phyloP scores from a whole-genome alignment of 2,113 vertebrate species.

The Sturnus vulgaris region DNA sequence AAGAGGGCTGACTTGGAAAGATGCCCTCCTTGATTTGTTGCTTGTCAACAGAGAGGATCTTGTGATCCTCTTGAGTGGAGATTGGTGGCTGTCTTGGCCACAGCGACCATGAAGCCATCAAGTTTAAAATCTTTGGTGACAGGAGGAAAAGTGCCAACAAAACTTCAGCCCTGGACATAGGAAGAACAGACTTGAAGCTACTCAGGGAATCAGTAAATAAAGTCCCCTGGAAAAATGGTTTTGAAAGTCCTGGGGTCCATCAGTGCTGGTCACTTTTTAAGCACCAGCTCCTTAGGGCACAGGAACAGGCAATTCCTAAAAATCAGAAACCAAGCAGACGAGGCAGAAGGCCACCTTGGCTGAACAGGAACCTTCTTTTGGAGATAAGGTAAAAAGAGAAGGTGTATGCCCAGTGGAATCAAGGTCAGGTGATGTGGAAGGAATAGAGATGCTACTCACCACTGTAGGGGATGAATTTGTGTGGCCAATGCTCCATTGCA shows the following conservation, averaged over 20 bases:
- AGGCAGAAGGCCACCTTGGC: background rate
- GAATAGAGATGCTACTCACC: background rate
- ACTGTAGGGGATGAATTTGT: background rate
- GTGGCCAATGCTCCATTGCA: background rate
- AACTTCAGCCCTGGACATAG: background rate
- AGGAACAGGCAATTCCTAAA: background rate
- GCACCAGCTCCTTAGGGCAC: background rate
- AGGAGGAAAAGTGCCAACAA: background rate
- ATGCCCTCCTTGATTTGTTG: background rate
- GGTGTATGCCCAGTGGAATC: background rate
- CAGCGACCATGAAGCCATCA: accelerated
- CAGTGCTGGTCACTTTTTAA: background rate
- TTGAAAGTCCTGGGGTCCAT: background rate
- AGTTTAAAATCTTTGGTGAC: background rate
- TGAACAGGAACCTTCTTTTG: background rate
- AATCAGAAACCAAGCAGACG: background rate
- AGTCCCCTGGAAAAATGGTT: background rate
- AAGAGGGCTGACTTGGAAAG: background rate
- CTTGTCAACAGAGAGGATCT: background rate
- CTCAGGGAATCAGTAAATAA: background rate
- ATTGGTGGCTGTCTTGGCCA: background rate
- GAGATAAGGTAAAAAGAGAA: background rate
- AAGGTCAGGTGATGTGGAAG: background rate
- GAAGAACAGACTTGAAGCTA: background rate
- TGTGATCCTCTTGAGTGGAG: background rate